Conservation (phyloP, 2,113 vertebrate species). For the Equus quagga region DNA sequence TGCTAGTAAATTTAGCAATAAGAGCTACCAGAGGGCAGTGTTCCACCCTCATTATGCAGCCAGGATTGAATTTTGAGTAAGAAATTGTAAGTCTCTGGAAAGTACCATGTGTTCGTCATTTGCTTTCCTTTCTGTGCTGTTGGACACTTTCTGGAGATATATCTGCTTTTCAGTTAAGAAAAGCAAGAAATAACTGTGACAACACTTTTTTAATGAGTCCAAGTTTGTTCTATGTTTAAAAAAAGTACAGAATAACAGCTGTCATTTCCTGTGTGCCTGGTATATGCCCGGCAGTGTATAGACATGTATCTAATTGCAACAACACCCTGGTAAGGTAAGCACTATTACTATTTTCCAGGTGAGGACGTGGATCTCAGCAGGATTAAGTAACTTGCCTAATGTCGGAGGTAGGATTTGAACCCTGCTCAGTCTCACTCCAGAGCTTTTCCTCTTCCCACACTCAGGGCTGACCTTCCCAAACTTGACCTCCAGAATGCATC, state of each 20-base stretch:
- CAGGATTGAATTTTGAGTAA: slow-evolving; percentile 10
- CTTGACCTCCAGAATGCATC: neutral
- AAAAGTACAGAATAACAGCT: slow-evolving; percentile 43
- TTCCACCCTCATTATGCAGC: neutral
- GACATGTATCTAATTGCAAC: neutral
- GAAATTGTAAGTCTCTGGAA: slow-evolving; percentile 33
- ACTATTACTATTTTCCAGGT: neutral
- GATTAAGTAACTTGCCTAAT: neutral
- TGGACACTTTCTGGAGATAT: neutral
- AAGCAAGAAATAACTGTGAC: slow-evolving; percentile 58
- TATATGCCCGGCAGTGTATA: neutral
- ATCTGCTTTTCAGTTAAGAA: slow-evolving; percentile 42
- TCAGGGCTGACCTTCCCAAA: neutral
- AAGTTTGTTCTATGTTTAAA: slow-evolving; percentile 56
- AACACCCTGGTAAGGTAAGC: neutral
- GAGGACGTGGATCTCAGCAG: neutral
- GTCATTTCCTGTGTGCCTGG: neutral
- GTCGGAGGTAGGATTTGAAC: neutral
- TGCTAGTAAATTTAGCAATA: slow-evolving; percentile 1
- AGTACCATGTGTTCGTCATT: neutral
- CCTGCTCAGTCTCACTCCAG: neutral
- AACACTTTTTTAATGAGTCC: slow-evolving; percentile 65
- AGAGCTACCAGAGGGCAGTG: neutral
- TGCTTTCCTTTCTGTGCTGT: neutral
- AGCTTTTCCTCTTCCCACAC: neutral